Evolutionary conservation across 2,113 vertebrate genomes (phyloP).

Genomic region (Neomonachus schauinslandi): DNA sequence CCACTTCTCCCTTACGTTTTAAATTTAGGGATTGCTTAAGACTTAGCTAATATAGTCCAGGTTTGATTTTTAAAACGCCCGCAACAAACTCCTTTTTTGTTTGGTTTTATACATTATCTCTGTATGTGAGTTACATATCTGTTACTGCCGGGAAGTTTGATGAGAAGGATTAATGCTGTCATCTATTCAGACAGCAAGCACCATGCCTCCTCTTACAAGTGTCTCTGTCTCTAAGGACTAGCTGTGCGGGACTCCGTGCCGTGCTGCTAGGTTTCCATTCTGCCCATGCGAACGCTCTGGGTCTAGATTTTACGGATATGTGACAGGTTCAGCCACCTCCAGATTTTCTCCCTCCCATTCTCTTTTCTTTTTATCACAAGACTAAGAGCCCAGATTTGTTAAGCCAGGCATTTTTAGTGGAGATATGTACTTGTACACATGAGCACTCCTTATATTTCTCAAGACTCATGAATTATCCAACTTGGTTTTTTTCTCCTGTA

Average conservation of each 20-base stretch:
- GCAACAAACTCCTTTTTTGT: not conserved
- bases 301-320: not conserved
- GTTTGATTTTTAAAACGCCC: not conserved
- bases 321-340: not conserved
- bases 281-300: not conserved
- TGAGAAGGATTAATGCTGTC: conserved; percentile 59
- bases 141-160: not conserved
- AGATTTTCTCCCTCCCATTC: not conserved
- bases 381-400: not conserved
- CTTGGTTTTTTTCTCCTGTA: not conserved
- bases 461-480: conserved; percentile 46
- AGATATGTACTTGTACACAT: not conserved
- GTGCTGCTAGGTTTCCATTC: not conserved
- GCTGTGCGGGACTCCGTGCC: not conserved
- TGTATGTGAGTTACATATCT: not conserved
- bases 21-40: not conserved
- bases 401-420: not conserved
- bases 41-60: not conserved
- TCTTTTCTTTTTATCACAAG: conserved; percentile 8
- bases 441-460: not conserved
- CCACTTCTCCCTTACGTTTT: conserved; percentile 48
- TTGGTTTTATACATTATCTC: conserved; percentile 55
- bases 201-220: not conserved
- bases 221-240: not conserved
- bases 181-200: not conserved